Base-by-base conservation (phyloP, 2,113 vertebrate species). In the Zosterops borbonicus region DNA sequence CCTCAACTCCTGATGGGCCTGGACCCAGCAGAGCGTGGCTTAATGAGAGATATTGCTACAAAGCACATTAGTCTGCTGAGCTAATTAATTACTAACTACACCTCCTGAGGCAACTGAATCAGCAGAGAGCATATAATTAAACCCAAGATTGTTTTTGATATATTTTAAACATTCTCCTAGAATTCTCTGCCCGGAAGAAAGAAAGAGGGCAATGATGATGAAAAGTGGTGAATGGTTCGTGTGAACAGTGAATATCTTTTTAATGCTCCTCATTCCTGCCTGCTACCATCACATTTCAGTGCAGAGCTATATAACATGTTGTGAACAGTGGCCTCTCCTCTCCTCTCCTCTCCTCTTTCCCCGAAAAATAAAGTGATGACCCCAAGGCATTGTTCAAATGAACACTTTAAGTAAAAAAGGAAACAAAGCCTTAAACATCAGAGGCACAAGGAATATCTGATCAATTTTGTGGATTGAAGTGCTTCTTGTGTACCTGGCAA, bases 51-150 rank as follows among this genome's bases (percentile, higher is more conserved):
- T 75, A 4, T 12, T 37, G 28, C 68, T 50, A 12, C 65, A 78
- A 70, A 90, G 42, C 59, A 50, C 52, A 50, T 83, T 56, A 77
- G 52, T 71, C 59, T 87, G 84, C 77, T 86, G 47, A 33, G 79
- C 87, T 93, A 80, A 86, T 95, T 88, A 86, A 77, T 90, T 90
- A 67, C 68, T 81, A 92, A 85, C 50, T 67, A 70, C 39, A 58
- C 24, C 64, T 83, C 94, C 64, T 29, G 79, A 77, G 85, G 83
- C 85, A 82, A 81, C 35, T 41, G 91, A 89, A 41, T 71, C 50
- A 88, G 59, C 67, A 67, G 78, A 92, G 77, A 75, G 44, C n/a
- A 31, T 23, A 44, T 83, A 67, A 96, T 92, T 95, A 88, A 93
- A 74, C 11, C 9, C 47, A 33, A 63, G 52, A 44, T 23, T 86